Percentiles rank a stretch among this genome's conserved stretches.
Evolutionary conservation across 2,113 vertebrate species (phyloP).

Genomic region (Machaerirhynchus nigripectus): DNA sequence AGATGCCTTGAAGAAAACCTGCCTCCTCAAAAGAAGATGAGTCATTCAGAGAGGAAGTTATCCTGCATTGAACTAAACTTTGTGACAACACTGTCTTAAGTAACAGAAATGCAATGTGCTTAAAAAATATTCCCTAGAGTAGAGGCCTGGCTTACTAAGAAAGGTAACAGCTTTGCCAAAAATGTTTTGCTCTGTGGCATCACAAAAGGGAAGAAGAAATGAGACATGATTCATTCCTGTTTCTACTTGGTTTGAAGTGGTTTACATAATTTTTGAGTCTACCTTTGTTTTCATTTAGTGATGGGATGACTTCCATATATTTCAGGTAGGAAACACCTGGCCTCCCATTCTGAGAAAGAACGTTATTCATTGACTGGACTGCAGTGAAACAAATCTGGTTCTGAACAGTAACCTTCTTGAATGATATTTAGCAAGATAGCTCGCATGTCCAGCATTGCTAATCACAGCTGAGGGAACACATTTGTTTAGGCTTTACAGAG

Average conservation of each 20-base stretch:
- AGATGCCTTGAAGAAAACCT: not conserved
- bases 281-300: not conserved
- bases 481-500: not conserved
- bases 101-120: not conserved
- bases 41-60: not conserved
- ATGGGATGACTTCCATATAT: not conserved
- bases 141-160: not conserved
- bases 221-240: not conserved
- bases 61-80: not conserved
- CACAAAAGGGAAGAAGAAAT: conserved; percentile 10
- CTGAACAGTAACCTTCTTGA: not conserved
- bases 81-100: not conserved
- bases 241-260: not conserved
- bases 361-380: not conserved
- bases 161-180: not conserved
- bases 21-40: not conserved
- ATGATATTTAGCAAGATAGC: not conserved
- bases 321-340: not conserved
- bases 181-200: not conserved
- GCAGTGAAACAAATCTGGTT: not conserved
- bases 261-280: not conserved
- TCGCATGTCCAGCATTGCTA: not conserved
- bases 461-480: not conserved
- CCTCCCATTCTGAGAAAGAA: not conserved
- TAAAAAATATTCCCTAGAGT: not conserved